A percentile compares a stretch with the other conserved stretches of the same genome.
These are phyloP conservation scores for Chymomyza costata DNA, from an alignment of 1,140 invertebrate genomes.

Conservation along the genomic window DNA sequence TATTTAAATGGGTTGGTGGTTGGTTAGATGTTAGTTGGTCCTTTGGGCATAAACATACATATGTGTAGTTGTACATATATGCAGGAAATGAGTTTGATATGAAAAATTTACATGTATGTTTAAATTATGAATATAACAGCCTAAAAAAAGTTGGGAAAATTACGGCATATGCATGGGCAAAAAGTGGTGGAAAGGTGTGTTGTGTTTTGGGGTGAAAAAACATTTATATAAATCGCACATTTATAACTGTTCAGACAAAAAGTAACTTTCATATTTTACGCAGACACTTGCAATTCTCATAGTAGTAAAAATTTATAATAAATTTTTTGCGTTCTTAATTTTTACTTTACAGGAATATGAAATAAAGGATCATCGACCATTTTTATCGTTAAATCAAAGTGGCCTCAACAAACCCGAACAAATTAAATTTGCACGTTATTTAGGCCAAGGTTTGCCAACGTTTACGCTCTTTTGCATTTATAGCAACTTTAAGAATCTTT, in stretches of 20 bases:
- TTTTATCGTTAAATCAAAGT: conserved; percentile 69
- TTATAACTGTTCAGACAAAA: no score
- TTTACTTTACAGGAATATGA: conserved; percentile 57
- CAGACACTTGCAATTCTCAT: no score
- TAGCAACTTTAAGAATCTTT: conserved; percentile 75
- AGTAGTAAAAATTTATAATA: no score
- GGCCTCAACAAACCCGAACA: conserved; percentile 73
- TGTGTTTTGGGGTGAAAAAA: no score
- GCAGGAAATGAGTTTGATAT: conserved; percentile 55
- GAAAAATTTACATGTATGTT: conserved; percentile 2
- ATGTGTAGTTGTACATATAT: conserved; percentile 12
- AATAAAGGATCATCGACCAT: conserved; percentile 73
- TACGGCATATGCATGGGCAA: no score
- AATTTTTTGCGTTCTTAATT: no score
- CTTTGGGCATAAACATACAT: conserved; percentile 1
- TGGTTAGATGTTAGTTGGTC: conserved; percentile 37
- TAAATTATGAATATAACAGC: conserved; percentile 39
- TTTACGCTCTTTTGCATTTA: conserved; percentile 75
- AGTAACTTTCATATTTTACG: no score
- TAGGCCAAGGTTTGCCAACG: conserved; percentile 71
- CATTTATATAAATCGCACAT: no score
- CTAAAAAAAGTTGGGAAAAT: no score
- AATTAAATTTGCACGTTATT: conserved; percentile 74
- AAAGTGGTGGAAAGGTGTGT: no score
- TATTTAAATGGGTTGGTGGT: conserved; percentile 3